Percentiles rank a stretch among this genome's conserved stretches.
Evolutionary conservation across 2,113 vertebrate species (phyloP).

Genomic region (Xerus inauris): DNA sequence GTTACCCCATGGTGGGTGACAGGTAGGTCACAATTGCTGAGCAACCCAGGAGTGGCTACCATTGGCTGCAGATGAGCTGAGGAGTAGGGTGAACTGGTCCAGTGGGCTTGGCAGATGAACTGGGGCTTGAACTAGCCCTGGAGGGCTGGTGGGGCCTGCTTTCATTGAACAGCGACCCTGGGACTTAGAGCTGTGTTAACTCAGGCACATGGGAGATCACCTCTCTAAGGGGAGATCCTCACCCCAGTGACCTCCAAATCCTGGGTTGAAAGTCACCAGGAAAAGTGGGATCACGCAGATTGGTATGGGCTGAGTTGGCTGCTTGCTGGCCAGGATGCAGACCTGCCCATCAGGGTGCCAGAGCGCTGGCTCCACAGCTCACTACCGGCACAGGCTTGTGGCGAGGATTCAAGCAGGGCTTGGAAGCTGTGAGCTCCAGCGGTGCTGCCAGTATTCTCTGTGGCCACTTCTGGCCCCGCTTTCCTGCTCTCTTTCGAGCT

Average conservation of each 20-base stretch:
- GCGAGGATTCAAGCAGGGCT: no score
- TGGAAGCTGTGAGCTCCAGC: fast-evolving
- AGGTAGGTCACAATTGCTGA: not conserved
- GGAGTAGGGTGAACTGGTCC: not conserved
- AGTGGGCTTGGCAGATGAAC: not conserved
- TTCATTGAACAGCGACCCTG: not conserved
- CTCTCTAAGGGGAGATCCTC: not conserved
- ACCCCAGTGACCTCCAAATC: fast-evolving
- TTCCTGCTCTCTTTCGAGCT: not conserved
- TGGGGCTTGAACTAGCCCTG: not conserved
- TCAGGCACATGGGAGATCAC: fast-evolving
- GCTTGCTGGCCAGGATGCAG: not conserved
- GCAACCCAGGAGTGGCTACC: not conserved
- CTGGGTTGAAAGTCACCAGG: not conserved
- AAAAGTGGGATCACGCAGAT: no score
- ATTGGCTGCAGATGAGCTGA: not conserved
- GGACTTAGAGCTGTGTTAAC: not conserved
- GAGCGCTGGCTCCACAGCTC: no score
- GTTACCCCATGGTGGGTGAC: no score
- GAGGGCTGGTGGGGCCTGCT: not conserved
- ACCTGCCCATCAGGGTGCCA: not conserved
- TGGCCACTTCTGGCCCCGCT: not conserved
- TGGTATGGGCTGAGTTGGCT: not conserved
- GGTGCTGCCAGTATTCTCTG: not conserved
- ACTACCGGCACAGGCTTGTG: fast-evolving